Evolutionary conservation across 2,888 invertebrate species (phyloP).

Genomic region (Cephus pygmeus): DNA sequence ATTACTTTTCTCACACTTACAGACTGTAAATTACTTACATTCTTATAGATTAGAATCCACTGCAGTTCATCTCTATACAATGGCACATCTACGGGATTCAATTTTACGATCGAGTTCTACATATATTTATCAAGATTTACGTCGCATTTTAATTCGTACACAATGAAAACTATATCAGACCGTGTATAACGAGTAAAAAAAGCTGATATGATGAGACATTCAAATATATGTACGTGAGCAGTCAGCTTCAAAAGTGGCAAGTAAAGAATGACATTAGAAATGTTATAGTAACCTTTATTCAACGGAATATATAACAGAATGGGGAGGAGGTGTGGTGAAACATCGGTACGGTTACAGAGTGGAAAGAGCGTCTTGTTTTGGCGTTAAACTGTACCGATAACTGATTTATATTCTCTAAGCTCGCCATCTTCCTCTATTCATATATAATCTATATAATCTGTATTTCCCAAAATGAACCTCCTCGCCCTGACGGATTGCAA

Average conservation of each 20-base stretch:
- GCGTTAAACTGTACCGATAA: slow-evolving; percentile 3
- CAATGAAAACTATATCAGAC: not conserved
- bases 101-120: not conserved
- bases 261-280: slow-evolving; percentile 24
- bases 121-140: too few relatives aligned
- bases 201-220: too few relatives aligned
- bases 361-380: slow-evolving; percentile 1
- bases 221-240: too few relatives aligned
- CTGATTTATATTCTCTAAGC: slow-evolving; percentile 10
- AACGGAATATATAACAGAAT: slow-evolving; percentile 57
- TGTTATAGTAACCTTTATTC: slow-evolving; percentile 56
- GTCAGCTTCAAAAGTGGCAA: too few relatives aligned
- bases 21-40: not conserved
- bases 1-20: not conserved
- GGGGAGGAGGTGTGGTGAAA: slow-evolving; percentile 44
- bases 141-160: not conserved
- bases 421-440: slow-evolving; percentile 21
- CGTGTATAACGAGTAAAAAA: too few relatives aligned
- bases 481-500: slow-evolving; percentile 21
- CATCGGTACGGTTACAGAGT: slow-evolving; percentile 36
- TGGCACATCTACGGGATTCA: not conserved
- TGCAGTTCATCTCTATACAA: not conserved
- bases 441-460: slow-evolving; percentile 24
- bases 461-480: slow-evolving; percentile 17
- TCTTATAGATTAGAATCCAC: not conserved